phyloP scores from a whole-genome alignment of 1,140 invertebrate genomes.

The Centruroides sculpturatus region DNA sequence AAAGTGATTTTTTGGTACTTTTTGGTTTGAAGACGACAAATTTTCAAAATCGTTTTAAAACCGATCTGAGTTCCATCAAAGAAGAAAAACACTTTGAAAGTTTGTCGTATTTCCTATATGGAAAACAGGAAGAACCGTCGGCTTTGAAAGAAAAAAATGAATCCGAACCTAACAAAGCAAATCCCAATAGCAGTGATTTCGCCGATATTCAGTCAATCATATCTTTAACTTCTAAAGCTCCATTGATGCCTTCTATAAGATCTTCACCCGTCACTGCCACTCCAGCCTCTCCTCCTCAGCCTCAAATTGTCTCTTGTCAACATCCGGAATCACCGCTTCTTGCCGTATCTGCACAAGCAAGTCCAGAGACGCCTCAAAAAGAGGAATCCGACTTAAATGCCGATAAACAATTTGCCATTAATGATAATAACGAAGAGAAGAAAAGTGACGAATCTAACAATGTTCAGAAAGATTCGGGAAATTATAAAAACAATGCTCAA shows the following conservation, averaged over 20 bases:
- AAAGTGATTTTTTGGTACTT: slow-evolving; percentile 61
- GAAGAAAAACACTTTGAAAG: slow-evolving; percentile 9
- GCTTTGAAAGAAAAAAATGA: background rate
- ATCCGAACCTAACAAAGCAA: too few relatives aligned
- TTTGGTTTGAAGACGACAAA: slow-evolving; percentile 46
- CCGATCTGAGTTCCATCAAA: background rate
- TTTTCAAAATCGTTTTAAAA: background rate
- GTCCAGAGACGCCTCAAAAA: too few relatives aligned
- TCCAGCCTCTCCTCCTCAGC: slow-evolving; percentile 13
- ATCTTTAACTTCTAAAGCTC: slow-evolving; percentile 49
- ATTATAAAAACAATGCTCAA: background rate
- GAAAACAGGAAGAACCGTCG: background rate
- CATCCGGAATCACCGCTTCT: slow-evolving; percentile 16
- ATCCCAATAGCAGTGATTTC: slow-evolving; percentile 31
- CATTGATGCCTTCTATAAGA: slow-evolving; percentile 30
- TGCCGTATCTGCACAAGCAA: slow-evolving; percentile 19
- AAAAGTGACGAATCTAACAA: too few relatives aligned
- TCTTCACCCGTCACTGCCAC: slow-evolving; percentile 17
- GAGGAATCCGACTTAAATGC: too few relatives aligned
- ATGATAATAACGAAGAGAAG: too few relatives aligned
- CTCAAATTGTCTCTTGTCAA: background rate
- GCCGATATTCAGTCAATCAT: slow-evolving; percentile 69
- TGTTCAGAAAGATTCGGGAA: too few relatives aligned
- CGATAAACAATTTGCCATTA: too few relatives aligned
- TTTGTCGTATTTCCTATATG: slow-evolving; percentile 9